A percentile compares a stretch with the other conserved stretches of the same genome.
Evolutionary conservation across 2,797 vertebrate species (phyloP).

Genomic region (Huso huso): DNA sequence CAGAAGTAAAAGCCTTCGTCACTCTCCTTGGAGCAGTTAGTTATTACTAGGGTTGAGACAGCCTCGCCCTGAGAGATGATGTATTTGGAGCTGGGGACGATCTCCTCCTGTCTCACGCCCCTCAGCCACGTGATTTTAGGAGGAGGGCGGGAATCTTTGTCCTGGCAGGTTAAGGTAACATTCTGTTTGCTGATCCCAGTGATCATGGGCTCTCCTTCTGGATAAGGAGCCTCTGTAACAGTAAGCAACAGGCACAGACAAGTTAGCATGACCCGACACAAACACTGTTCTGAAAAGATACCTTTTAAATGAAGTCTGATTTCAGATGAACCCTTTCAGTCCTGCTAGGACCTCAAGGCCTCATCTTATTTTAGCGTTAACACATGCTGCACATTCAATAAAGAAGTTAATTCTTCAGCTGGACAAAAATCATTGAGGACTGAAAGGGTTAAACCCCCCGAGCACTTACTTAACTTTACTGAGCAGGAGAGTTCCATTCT

Average conservation of each 20-base stretch:
- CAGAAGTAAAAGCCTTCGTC: constrained; percentile 77
- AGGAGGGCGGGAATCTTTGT: constrained; percentile 35
- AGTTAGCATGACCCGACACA: background rate
- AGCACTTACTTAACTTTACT: constrained; percentile 71
- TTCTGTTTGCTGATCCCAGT: constrained; percentile 58
- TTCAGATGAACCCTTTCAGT: too few relatives aligned
- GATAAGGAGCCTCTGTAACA: constrained; percentile 59
- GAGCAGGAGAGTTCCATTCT: constrained; percentile 44
- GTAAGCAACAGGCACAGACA: background rate
- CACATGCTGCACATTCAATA: too few relatives aligned
- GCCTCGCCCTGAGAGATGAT: constrained; percentile 43
- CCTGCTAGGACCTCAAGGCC: too few relatives aligned
- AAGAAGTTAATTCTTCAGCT: too few relatives aligned
- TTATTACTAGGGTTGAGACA: constrained; percentile 64
- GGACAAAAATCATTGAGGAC: background rate
- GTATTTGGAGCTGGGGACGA: constrained; percentile 57
- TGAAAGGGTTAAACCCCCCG: constrained; percentile 27
- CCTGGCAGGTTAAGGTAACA: constrained; percentile 63
- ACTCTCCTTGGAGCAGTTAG: constrained; percentile 59
- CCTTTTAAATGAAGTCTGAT: too few relatives aligned
- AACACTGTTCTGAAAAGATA: background rate
- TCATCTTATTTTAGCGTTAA: too few relatives aligned
- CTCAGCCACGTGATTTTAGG: constrained; percentile 71
- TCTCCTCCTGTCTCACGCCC: constrained; percentile 39
- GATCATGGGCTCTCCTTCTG: constrained; percentile 59